Percentiles rank a stretch among this genome's conserved stretches.
phyloP scores from a whole-genome alignment of 2,113 vertebrate species.

The Microtus pennsylvanicus region DNA sequence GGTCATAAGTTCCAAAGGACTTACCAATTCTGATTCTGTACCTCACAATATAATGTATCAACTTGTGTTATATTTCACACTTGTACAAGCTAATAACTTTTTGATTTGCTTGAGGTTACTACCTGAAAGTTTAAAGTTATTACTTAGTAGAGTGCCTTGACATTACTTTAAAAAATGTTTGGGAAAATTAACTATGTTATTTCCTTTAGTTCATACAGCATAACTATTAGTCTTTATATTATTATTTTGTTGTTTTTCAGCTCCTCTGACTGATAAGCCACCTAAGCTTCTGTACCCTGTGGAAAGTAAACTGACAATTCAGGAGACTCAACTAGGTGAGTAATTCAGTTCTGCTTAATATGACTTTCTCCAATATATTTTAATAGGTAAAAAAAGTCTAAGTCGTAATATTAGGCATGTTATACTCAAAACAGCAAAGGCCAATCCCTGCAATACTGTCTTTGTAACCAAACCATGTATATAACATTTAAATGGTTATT shows the following conservation, averaged over 20 bases:
- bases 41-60: conserved; percentile 7
- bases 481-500: conserved; percentile 7
- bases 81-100: conserved; percentile 38
- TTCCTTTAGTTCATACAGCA: conserved; percentile 55
- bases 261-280: conserved; percentile 98
- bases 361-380: neutral
- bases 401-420: neutral
- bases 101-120: conserved; percentile 8
- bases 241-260: conserved; percentile 89
- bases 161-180: conserved; percentile 23
- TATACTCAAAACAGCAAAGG: neutral
- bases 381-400: conserved; percentile 33
- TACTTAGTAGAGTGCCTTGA: conserved; percentile 52
- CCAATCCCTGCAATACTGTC: neutral
- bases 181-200: conserved; percentile 55
- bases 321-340: conserved; percentile 97
- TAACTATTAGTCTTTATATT: conserved; percentile 68
- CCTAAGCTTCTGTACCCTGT: conserved; percentile 96
- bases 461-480: neutral
- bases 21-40: neutral
- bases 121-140: conserved; percentile 34
- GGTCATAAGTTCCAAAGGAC: neutral
- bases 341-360: conserved; percentile 66
- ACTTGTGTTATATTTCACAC: conserved; percentile 35
- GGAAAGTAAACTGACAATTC: conserved; percentile 94